Conservation (phyloP, 2,888 invertebrate genomes). For the Ligdia adustata region DNA sequence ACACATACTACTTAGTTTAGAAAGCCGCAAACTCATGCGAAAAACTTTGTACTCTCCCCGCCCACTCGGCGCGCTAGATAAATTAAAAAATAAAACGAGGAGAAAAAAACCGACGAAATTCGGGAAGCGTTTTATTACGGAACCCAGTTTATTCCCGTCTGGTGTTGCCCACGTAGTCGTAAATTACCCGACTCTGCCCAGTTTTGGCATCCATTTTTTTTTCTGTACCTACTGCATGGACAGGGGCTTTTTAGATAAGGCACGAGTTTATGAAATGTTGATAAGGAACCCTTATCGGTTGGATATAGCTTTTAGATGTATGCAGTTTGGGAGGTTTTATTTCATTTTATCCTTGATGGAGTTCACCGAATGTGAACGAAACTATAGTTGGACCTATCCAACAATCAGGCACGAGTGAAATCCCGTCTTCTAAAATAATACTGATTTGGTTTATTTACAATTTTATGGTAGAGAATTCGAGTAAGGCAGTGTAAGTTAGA, state of each 20-base stretch:
- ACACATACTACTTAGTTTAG: neutral
- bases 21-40: neutral
- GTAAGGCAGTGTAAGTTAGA: too few relatives aligned
- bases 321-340: too few relatives aligned
- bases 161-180: slow-evolving; percentile 48
- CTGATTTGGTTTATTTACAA: too few relatives aligned
- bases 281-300: slow-evolving; percentile 22
- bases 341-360: too few relatives aligned
- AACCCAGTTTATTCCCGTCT: slow-evolving; percentile 54
- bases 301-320: neutral
- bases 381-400: too few relatives aligned
- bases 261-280: slow-evolving; percentile 41
- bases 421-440: too few relatives aligned
- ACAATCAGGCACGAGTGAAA: too few relatives aligned
- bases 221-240: slow-evolving; percentile 40
- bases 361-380: too few relatives aligned
- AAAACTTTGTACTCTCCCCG: slow-evolving; percentile 15
- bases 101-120: slow-evolving; percentile 47
- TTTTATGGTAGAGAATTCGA: too few relatives aligned
- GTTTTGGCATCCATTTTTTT: slow-evolving; percentile 55
- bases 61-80: slow-evolving; percentile 49
- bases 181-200: slow-evolving; percentile 50
- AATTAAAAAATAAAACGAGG: slow-evolving; percentile 62
- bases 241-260: slow-evolving; percentile 44
- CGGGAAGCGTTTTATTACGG: slow-evolving; percentile 55